Evolutionary conservation across 2,113 vertebrate species (phyloP).

Genomic region (Synchiropus splendidus): DNA sequence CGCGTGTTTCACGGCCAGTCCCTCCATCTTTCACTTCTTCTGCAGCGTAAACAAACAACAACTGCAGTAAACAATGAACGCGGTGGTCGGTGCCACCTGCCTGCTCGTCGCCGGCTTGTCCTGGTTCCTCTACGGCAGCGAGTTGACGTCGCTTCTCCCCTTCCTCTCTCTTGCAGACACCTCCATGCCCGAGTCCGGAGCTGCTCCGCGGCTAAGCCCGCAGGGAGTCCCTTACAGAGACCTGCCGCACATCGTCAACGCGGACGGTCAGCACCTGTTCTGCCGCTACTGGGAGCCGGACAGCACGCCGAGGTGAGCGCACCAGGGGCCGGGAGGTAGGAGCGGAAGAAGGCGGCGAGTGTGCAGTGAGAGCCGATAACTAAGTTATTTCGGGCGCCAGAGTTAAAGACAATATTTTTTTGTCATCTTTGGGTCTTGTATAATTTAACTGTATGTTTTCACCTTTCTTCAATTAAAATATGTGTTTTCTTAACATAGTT

Average conservation of each 20-base stretch:
- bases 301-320: conserved; percentile 76
- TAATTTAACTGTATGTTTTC: neutral
- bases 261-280: conserved; percentile 85
- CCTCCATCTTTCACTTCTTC: neutral
- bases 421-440: neutral
- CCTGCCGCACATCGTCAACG: conserved; percentile 81
- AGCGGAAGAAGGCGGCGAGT: neutral
- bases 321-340: neutral
- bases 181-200: conserved; percentile 81
- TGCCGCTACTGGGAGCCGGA: conserved; percentile 91
- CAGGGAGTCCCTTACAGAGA: conserved; percentile 77
- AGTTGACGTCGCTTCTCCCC: conserved; percentile 39
- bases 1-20: conserved; percentile 1
- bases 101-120: conserved; percentile 49
- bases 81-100: conserved; percentile 38
- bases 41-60: neutral
- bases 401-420: neutral
- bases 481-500: no score
- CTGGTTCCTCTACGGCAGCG: conserved; percentile 49
- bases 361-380: neutral
- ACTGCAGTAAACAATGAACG: conserved; percentile 27
- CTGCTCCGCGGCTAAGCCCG: conserved; percentile 70
- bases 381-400: neutral
- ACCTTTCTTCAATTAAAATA: neutral
- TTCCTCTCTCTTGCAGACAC: conserved; percentile 49